phyloP scores from a whole-genome alignment of 2,113 vertebrate genomes.

The Phyllopteryx taeniolatus region DNA sequence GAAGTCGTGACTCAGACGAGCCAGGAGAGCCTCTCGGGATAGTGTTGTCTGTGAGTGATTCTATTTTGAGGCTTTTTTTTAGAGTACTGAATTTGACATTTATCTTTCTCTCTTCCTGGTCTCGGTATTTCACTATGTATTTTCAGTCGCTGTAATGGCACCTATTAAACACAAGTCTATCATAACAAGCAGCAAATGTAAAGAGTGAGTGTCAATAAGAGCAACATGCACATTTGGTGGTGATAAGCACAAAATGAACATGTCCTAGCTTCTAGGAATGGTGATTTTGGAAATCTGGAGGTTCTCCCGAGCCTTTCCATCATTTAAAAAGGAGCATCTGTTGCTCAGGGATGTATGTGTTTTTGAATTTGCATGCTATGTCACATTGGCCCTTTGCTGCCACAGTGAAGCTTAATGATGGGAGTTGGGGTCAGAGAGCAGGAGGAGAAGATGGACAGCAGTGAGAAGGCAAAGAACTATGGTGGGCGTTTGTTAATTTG shows the following conservation, averaged over 20 bases:
- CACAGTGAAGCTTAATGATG: conserved; percentile 28
- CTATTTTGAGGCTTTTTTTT: conserved; percentile 16
- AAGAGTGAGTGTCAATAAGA: conserved; percentile 6
- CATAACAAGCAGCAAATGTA: conserved; percentile 14
- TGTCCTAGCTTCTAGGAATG: neutral
- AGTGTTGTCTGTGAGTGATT: conserved; percentile 17
- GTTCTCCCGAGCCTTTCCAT: neutral
- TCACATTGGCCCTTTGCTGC: conserved; percentile 19
- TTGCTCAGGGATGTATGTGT: conserved; percentile 13
- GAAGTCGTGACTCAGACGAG: conserved; percentile 26
- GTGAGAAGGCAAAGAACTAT: conserved; percentile 18
- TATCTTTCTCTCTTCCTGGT: neutral
- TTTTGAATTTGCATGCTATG: conserved; percentile 16
- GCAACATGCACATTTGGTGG: conserved; percentile 7
- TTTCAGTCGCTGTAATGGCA: conserved; percentile 12
- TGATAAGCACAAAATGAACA: neutral
- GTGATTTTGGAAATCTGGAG: neutral
- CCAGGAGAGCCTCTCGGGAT: conserved; percentile 19
- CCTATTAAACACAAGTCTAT: conserved; percentile 13
- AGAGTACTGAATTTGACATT: conserved; percentile 13
- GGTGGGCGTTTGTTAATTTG: conserved; percentile 29
- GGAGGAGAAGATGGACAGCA: conserved; percentile 33
- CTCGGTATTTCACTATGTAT: conserved; percentile 17
- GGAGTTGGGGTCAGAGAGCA: conserved; percentile 1
- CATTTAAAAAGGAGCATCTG: conserved; percentile 56